Conservation (phyloP, 2,797 vertebrate species). For the Lophius americanus region DNA sequence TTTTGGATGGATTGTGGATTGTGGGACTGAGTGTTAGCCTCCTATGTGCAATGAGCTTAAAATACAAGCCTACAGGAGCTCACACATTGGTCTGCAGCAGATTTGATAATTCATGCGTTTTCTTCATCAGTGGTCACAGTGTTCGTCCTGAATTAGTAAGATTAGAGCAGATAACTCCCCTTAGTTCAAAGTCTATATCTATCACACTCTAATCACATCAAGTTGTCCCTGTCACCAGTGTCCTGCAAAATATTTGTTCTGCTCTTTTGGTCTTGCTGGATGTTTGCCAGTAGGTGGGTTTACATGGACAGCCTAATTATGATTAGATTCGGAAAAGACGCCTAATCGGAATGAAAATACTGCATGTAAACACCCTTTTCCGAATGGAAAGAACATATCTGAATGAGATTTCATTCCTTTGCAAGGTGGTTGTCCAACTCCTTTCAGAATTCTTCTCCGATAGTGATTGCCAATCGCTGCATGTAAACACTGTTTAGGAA, state of each 20-base stretch:
- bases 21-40: background rate
- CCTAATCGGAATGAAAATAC: no score
- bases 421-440: no score
- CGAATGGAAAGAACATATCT: no score
- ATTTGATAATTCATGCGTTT: constrained; percentile 1
- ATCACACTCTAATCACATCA: constrained; percentile 5
- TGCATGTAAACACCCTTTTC: no score
- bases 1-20: background rate
- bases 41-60: background rate
- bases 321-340: no score
- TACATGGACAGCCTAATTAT: no score
- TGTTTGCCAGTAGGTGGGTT: background rate
- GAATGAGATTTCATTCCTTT: no score
- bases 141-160: constrained; percentile 4
- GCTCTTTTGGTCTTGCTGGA: background rate
- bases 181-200: constrained; percentile 28
- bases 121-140: constrained; percentile 11
- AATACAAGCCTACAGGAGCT: background rate
- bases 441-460: no score
- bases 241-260: constrained; percentile 8
- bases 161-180: constrained; percentile 27
- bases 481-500: no score
- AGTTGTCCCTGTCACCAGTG: background rate
- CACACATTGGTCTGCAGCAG: background rate
- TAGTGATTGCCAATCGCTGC: no score